Base-by-base conservation (phyloP, 2,888 invertebrate genomes). In the Leucophora obtusa region DNA sequence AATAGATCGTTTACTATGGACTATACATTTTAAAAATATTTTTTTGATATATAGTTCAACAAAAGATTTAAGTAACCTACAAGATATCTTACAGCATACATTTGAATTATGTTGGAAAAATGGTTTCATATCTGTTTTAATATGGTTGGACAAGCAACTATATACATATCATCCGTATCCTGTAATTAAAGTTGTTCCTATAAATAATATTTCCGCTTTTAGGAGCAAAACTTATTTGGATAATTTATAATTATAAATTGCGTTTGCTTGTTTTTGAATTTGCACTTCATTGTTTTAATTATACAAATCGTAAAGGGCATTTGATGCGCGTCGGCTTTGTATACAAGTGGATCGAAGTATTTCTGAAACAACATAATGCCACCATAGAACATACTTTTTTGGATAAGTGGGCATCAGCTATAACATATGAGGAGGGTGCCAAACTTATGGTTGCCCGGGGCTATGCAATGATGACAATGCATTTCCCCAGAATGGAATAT, bases 161-260 rank as follows among this genome's bases (percentile, higher is more conserved):
- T 83, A 72, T n/a, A 86, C 84, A 15, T 87, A 84, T 59, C 82
- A 83, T 75, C 86, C 87, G 0, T 86, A 85, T 69, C 85, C 86
- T 1, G 5, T 28, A 1, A 11, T 85, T 0, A 51, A 69, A 0
- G 17, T 86, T 0, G 24, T 83, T 2, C 8, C 6, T 4, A 60
- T 86, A 14, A 0, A 65, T 0, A 62, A 62, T 11, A 62, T 84
- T 0, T 2, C n/a, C 4, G 68, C 82, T 8, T 15, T 86, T 84
- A 18, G 65, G 11, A 18, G 72, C n/a, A 77, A 60, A 35, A 15
- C 43, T 5, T 38, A 77, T 43, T 17, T 84, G 0, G 47, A 76
- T 33, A 70, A 86, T 56, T 86, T 86, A 28, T 83, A 84, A 21
- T 80, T 83, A 82, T 50, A 50, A 75, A 15, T 82, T 28, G 78